These are phyloP conservation scores for Acrobeloides nanus DNA, from an alignment of 2,888 invertebrate species.

Conservation along the genomic window DNA sequence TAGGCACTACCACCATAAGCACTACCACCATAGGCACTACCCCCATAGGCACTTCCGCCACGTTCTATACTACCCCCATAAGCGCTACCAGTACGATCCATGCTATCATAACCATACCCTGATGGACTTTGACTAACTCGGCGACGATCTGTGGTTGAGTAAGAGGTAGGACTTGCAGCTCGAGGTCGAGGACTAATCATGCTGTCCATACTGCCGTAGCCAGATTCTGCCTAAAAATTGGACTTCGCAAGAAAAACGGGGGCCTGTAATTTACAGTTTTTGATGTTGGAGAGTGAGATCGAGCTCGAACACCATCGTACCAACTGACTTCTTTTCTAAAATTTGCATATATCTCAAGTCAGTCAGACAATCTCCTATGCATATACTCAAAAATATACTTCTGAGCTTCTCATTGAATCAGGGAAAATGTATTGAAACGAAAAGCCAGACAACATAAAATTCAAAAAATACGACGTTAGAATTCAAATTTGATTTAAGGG, in stretches of 20 bases:
- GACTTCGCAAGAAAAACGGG: too few relatives aligned
- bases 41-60: not conserved
- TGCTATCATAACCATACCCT: not conserved
- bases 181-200: not conserved
- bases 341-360: too few relatives aligned
- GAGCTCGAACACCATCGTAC: constrained; percentile 27
- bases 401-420: too few relatives aligned
- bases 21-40: too few relatives aligned
- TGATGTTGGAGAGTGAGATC: constrained; percentile 25
- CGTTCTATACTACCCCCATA: not conserved
- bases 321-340: constrained; percentile 29
- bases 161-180: not conserved
- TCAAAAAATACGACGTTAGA: too few relatives aligned
- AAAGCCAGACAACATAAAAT: too few relatives aligned
- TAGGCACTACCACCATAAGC: too few relatives aligned
- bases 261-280: too few relatives aligned
- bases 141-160: constrained; percentile 4
- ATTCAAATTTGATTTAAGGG: too few relatives aligned
- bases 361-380: too few relatives aligned
- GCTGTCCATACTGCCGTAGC: constrained; percentile 7
- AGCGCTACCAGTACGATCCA: not conserved
- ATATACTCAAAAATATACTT: too few relatives aligned
- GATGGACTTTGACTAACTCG: not conserved
- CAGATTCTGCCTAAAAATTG: not conserved
- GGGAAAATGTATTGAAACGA: too few relatives aligned